Conservation (phyloP, 2,113 vertebrate species). For the Argyrosomus japonicus region DNA sequence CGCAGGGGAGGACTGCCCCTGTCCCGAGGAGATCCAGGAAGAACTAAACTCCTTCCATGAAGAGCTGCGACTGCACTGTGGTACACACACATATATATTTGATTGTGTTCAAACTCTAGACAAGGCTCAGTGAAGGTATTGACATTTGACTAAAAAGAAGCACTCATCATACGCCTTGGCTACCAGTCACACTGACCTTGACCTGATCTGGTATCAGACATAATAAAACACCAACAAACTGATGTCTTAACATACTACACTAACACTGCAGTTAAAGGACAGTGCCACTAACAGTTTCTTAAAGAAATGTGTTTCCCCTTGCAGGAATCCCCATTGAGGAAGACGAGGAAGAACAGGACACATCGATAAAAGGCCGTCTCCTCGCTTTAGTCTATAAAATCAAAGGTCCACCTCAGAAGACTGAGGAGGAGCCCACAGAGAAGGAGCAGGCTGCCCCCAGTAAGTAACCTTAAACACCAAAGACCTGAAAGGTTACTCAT, state of each 20-base stretch:
- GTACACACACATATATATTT: conserved; percentile 75
- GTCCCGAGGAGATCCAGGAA: conserved; percentile 93
- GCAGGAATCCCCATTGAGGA: conserved; percentile 94
- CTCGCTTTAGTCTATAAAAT: conserved; percentile 92
- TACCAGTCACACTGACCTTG: neutral
- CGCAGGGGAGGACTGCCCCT: conserved; percentile 95
- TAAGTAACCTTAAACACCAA: conserved; percentile 79
- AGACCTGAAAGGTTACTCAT: neutral
- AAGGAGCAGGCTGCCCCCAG: conserved; percentile 89
- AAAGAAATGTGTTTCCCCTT: conserved; percentile 17
- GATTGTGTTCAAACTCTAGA: neutral
- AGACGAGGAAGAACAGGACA: conserved; percentile 91
- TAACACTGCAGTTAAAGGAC: neutral
- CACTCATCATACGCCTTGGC: neutral
- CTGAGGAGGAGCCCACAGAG: conserved; percentile 86
- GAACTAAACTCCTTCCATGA: conserved; percentile 93
- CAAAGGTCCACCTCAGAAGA: conserved; percentile 90
- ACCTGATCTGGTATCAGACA: neutral
- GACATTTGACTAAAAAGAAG: neutral
- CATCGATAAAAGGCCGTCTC: conserved; percentile 91
- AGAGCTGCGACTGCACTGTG: conserved; percentile 94
- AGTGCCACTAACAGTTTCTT: neutral
- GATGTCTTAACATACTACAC: neutral
- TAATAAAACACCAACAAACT: neutral
- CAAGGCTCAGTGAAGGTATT: neutral